Percentiles rank a stretch among this genome's conserved stretches.
Conservation (phyloP, 2,113 vertebrate genomes). For the Phocoena phocoena region DNA sequence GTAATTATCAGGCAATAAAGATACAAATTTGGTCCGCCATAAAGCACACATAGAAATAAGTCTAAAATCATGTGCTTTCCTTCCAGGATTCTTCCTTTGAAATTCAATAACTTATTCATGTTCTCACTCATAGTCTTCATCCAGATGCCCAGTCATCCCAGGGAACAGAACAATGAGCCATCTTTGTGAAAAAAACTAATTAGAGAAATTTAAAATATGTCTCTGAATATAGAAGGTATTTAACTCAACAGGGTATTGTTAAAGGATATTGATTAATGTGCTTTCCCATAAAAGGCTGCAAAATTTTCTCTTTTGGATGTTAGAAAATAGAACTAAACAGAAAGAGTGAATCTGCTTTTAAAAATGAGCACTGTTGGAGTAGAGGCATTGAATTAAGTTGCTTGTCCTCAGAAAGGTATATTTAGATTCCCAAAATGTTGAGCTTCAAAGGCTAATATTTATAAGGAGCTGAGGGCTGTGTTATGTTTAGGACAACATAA, state of each 20-base stretch:
- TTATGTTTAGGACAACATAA: background rate
- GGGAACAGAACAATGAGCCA: background rate
- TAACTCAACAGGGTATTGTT: background rate
- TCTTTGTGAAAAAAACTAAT: background rate
- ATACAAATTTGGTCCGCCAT: background rate
- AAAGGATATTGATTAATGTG: background rate
- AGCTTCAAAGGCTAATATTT: background rate
- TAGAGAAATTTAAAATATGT: conserved; percentile 23
- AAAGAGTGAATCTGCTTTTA: background rate
- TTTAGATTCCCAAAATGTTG: background rate
- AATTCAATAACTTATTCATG: conserved; percentile 6
- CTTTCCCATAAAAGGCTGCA: background rate
- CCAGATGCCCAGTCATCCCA: background rate
- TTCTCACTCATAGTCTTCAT: background rate
- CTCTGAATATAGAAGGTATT: background rate
- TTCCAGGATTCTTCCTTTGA: background rate
- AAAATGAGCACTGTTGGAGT: background rate
- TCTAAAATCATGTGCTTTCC: background rate
- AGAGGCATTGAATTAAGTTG: background rate
- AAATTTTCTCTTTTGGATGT: background rate
- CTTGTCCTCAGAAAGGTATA: background rate
- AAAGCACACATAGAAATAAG: background rate
- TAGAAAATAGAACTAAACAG: background rate
- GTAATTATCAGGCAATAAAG: background rate
- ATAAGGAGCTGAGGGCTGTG: background rate